Evolutionary conservation across 2,888 invertebrate genomes (phyloP).

Genomic region (Microctonus aethiopoides): DNA sequence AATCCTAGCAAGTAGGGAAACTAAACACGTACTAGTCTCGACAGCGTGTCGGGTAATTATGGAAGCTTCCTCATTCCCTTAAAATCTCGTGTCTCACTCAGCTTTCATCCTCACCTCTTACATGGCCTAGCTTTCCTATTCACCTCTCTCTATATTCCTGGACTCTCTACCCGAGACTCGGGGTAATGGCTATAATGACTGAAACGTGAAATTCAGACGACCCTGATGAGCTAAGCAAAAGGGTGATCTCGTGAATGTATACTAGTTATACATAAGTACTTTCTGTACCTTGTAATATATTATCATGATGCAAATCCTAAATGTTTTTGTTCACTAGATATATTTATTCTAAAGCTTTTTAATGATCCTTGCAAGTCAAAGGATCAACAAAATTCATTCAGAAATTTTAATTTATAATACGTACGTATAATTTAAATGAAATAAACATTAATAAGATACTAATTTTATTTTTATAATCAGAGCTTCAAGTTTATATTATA

Average conservation of each 20-base stretch:
- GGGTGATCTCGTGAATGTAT: not conserved
- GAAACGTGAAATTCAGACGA: constrained; percentile 14
- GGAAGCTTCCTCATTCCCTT: not conserved
- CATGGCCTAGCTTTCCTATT: not conserved
- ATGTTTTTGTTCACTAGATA: too few species aligned
- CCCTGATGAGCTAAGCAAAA: constrained; percentile 16
- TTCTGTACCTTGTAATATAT: not conserved
- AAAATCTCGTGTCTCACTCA: not conserved
- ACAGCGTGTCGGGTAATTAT: constrained; percentile 21
- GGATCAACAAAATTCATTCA: too few species aligned
- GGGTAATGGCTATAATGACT: constrained; percentile 26
- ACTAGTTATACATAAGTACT: not conserved
- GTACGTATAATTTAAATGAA: too few species aligned
- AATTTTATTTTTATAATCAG: too few species aligned
- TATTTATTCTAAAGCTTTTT: too few species aligned
- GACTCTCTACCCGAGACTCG: not conserved
- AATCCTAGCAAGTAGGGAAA: constrained; percentile 4
- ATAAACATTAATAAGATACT: too few species aligned
- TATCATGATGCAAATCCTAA: too few species aligned
- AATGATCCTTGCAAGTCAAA: too few species aligned
- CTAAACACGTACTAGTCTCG: constrained; percentile 2
- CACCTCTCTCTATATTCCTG: not conserved
- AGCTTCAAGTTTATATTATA: not conserved
- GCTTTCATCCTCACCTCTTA: not conserved
- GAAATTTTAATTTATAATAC: too few species aligned